A percentile compares a stretch with the other conserved stretches of the same genome.
phyloP scores from a whole-genome alignment of 2,888 invertebrate species.

The Andricus quercusramuli region DNA sequence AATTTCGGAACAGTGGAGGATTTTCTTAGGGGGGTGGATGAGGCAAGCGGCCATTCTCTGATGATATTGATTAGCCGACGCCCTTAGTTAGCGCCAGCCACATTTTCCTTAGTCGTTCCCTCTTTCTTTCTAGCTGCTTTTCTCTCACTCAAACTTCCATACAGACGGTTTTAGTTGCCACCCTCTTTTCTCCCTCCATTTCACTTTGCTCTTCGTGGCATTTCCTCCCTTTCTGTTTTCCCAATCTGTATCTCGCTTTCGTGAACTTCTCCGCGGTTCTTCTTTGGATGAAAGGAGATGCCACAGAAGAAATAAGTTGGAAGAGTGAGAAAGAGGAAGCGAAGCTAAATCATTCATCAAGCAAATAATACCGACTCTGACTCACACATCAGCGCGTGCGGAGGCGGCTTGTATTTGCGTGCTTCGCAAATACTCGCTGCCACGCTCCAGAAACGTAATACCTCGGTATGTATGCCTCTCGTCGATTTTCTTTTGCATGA shows the following conservation, averaged over 20 bases:
- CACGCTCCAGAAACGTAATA: conserved; percentile 37
- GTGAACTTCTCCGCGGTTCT: conserved; percentile 40
- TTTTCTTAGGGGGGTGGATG: conserved; percentile 16
- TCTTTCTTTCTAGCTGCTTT: conserved; percentile 46
- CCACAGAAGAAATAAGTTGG: not conserved
- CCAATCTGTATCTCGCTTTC: conserved; percentile 36
- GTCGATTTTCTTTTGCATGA: conserved; percentile 18
- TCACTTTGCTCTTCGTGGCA: conserved; percentile 40
- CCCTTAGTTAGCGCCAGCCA: conserved; percentile 77
- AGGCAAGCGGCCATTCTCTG: conserved; percentile 70
- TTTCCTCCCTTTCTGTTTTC: conserved; percentile 13
- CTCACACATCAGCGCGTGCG: conserved; percentile 43
- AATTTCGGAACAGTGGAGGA: not conserved
- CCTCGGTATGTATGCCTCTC: conserved; percentile 10
- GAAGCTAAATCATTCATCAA: conserved; percentile 73
- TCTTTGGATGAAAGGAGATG: not conserved
- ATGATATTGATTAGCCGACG: conserved; percentile 78
- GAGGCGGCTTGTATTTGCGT: conserved; percentile 42
- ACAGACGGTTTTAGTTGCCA: conserved; percentile 53
- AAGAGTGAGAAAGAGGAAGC: conserved; percentile 28
- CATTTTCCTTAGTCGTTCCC: conserved; percentile 65
- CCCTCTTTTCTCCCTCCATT: conserved; percentile 52
- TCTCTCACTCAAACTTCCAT: conserved; percentile 53
- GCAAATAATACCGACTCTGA: conserved; percentile 66
- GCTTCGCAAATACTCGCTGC: conserved; percentile 36